Evolutionary conservation across 1,140 invertebrate species (phyloP).

Genomic region (Heliconius eleuchia): DNA sequence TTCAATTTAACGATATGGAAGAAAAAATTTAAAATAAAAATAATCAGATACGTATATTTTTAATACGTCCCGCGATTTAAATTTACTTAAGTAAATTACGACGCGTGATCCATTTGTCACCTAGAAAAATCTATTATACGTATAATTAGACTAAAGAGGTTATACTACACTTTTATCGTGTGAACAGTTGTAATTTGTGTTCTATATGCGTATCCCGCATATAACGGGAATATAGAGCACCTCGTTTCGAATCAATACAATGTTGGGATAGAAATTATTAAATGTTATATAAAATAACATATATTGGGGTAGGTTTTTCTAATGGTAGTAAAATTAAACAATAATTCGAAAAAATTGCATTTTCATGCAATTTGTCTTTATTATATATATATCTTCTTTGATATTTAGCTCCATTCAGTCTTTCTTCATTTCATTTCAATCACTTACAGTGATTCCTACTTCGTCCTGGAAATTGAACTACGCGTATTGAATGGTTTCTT

Average conservation of each 20-base stretch:
- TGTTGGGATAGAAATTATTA: background rate
- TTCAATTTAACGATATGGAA: no score
- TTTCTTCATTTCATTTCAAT: background rate
- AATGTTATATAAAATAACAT: background rate
- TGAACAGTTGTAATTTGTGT: background rate
- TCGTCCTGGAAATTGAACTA: background rate
- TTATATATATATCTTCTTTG: background rate
- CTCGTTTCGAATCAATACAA: background rate
- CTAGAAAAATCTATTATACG: background rate
- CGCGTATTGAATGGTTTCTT: background rate
- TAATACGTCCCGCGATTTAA: background rate
- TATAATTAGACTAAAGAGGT: constrained; percentile 1
- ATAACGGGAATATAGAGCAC: background rate
- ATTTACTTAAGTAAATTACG: background rate
- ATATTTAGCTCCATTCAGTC: background rate
- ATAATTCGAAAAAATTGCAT: background rate
- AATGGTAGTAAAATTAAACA: background rate
- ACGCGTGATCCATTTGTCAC: background rate
- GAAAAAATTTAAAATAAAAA: no score
- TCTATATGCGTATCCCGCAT: background rate
- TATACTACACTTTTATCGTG: background rate
- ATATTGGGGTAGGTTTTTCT: background rate
- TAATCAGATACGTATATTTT: background rate
- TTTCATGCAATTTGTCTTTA: background rate
- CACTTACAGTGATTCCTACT: background rate